Base-by-base conservation (phyloP, 1,140 invertebrate species). In the Pomacea maculata region DNA sequence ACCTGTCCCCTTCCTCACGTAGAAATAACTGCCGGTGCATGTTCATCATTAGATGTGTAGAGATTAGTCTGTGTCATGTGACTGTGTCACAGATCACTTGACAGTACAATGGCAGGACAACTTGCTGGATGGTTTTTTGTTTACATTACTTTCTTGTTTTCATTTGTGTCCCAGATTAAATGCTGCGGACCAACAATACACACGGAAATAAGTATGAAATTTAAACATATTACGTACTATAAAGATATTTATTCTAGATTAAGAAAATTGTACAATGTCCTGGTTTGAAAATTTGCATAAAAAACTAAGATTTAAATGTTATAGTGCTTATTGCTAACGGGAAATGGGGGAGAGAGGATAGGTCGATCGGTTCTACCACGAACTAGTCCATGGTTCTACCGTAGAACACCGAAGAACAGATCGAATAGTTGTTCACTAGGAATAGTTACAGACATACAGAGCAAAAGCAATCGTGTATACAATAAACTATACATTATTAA, bases 151-250 rank as follows among this genome's bases (percentile, higher is more conserved):
- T 45, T 72, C 10, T 80, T 65, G 14, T 34, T 55, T 67, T 61
- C 8, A 54, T 68, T 34, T 75, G 63, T 70, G 12, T 68, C 52
- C 64, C 65, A 11, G 15, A 64, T 67, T n/a, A 64, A 64, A 64
- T 57, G 67, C 15, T 87, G 86, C 83, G 86, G 86, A 57, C 71
- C 74, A 17, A 68, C 82, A 12, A 84, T 83, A 34, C 86, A 87
- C 72, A 87, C 85, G 64, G 86, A 87, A 82, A 83, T 87, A 65
- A 83, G 84, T 83, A 81, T 84, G 80, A 55, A 57, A 21, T 82
- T 71, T 21, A 1, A 25, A 73, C 15, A 52, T 57, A 70, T 55
- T 55, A 68, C 11, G 17, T 19, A 21, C 29, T 6, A 19, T 52
- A 14, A 21, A 1, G 21, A 64, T 17, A 25, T 25, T 74, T 14